phyloP scores from a whole-genome alignment of 2,113 vertebrate species.

The Pseudorasbora parva region DNA sequence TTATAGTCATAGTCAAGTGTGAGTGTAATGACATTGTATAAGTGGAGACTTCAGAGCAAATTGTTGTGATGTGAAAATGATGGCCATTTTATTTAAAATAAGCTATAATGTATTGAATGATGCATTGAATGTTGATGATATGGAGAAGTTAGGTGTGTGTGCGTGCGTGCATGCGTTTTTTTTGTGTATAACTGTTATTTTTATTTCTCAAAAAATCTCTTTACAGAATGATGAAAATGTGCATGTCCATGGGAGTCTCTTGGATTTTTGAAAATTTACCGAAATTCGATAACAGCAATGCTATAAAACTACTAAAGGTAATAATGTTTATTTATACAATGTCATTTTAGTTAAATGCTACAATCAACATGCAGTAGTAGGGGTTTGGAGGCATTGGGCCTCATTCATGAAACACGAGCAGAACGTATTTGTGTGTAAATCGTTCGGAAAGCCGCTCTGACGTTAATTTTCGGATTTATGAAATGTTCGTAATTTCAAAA shows the following conservation, averaged over 20 bases:
- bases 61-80: neutral
- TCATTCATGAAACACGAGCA: no score
- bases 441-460: no score
- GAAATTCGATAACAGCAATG: conserved; percentile 73
- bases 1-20: neutral
- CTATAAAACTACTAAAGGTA: conserved; percentile 77
- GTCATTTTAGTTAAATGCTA: neutral
- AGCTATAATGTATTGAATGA: no score
- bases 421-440: no score
- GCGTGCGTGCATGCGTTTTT: neutral
- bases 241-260: conserved; percentile 67
- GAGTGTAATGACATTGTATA: neutral
- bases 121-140: no score
- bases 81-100: neutral
- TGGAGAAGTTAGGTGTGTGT: neutral
- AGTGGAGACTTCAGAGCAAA: neutral
- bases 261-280: conserved; percentile 72
- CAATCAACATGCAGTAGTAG: neutral
- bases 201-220: neutral
- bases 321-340: conserved; percentile 9
- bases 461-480: no score
- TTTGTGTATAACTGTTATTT: neutral
- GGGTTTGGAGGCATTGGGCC: neutral
- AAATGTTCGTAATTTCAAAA: no score
- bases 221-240: conserved; percentile 72